Conservation (phyloP, 2,113 vertebrate species). For the Acrocephalus kingi region DNA sequence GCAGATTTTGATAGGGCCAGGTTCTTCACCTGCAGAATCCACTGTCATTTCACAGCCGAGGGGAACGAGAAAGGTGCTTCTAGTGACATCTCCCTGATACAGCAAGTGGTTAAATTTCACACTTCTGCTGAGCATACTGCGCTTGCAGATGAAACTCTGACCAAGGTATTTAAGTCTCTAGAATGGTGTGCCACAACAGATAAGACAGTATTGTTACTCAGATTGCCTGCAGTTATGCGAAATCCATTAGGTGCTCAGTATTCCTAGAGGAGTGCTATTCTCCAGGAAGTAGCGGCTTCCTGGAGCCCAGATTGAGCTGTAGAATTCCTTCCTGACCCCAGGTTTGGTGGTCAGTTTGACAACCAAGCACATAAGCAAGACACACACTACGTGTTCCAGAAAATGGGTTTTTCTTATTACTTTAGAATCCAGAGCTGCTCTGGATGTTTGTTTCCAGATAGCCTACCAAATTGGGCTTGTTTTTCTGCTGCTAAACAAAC, state of each 20-base stretch:
- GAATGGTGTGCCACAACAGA: not conserved
- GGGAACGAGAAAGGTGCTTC: not conserved
- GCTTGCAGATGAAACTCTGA: not conserved
- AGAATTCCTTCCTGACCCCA: not conserved
- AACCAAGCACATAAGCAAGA: not conserved
- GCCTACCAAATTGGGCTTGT: not conserved
- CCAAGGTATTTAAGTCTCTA: not conserved
- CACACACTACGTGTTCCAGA: not conserved
- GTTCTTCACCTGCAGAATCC: not conserved
- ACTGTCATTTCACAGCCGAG: not conserved
- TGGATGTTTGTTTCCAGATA: conserved; percentile 14
- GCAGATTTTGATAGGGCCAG: not conserved
- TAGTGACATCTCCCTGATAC: not conserved
- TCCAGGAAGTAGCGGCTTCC: not conserved
- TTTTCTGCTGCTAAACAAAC: not conserved
- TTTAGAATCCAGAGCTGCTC: not conserved
- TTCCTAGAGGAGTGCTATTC: not conserved
- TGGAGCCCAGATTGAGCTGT: not conserved
- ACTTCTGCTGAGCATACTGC: rapidly evolving
- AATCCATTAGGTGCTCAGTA: not conserved
- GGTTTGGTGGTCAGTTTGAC: not conserved
- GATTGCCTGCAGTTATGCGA: not conserved
- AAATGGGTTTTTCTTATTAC: not conserved
- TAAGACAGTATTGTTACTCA: not conserved
- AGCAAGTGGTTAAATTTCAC: not conserved